Evolutionary conservation across 1,140 invertebrate species (phyloP), one percentile per base, ranked within the genome.

Genomic region (Ephestia elutella): DNA sequence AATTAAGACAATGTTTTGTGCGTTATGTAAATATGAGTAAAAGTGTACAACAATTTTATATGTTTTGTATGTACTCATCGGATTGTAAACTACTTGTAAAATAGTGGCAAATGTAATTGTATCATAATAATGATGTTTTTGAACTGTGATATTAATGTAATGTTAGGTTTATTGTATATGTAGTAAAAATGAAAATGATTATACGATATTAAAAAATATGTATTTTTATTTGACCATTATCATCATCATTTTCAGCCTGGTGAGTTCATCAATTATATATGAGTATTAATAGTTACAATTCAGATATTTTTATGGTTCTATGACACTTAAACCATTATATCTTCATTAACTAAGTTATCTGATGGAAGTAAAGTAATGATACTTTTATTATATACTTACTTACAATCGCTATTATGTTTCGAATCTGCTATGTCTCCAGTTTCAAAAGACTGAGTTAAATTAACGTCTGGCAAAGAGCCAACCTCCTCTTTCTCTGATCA

Each of bases 71-170:
- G 38, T 44, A 44, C 38, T 15, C 15, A 3, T 44, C n/a, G 38
- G n/a, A 44, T 44, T 44, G 38, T 44, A 44, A 44, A 44, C 38
- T 44, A 44, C 5, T 15, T 15, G 38, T 44, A 44, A 13, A 5
- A 44, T n/a, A 44, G n/a, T 15, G 38, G 38, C 38, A 10, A 15
- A n/a, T 44, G 9, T 44, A 44, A 4, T 44, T 44, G 38, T 44
- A 48, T 50, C 35, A 59, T 58, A 54, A 56, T 35, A 57, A 59
- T 68, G 65, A 68, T 66, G 54, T 71, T 71, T 71, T 67, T 63
- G 50, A 65, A 69, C 78, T 81, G 78, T 81, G 78, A 81, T 81
- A 81, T 70, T 80, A 80, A 80, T 63, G 60, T 70, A 75, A 81
- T 73, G 59, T 78, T 79, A 77, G 71, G 63, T 59, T 71, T 68